These are phyloP conservation scores for Mesoligia furuncula DNA, from an alignment of 2,888 invertebrate genomes.

Conservation along the genomic window DNA sequence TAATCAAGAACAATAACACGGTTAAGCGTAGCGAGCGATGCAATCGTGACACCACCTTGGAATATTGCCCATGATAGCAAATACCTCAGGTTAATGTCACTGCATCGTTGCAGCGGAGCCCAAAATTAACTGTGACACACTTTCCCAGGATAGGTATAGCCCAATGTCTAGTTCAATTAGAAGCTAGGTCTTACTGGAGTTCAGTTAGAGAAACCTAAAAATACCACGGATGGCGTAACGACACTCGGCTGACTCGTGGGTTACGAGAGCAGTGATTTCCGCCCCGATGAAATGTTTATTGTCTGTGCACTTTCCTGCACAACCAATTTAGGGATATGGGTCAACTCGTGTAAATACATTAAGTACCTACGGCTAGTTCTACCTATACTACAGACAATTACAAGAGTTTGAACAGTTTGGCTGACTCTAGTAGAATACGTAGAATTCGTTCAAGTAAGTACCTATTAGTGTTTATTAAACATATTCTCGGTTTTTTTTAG, in stretches of 20 bases:
- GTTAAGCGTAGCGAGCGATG: conserved; percentile 48
- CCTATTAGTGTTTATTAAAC: neutral
- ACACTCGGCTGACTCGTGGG: conserved; percentile 49
- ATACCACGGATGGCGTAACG: conserved; percentile 53
- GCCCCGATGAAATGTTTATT: conserved; percentile 68
- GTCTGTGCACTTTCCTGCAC: conserved; percentile 51
- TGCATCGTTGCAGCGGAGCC: conserved; percentile 67
- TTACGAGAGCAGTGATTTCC: conserved; percentile 56
- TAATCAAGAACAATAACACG: conserved; percentile 55
- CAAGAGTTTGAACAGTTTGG: neutral
- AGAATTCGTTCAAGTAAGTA: neutral
- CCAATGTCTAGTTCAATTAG: conserved; percentile 87
- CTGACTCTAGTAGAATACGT: conserved; percentile 2
- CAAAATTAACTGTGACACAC: conserved; percentile 76
- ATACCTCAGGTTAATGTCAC: conserved; percentile 70
- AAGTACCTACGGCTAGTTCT: conserved; percentile 28
- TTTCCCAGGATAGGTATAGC: conserved; percentile 73
- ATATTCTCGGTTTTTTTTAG: neutral
- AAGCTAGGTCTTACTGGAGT: conserved; percentile 40
- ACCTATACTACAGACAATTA: conserved; percentile 16
- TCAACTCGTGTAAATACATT: conserved; percentile 51
- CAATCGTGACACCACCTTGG: conserved; percentile 75
- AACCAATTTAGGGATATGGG: conserved; percentile 61
- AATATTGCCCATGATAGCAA: conserved; percentile 78
- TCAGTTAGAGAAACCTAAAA: conserved; percentile 25